phyloP scores from a whole-genome alignment of 1,140 invertebrate species.

The Rhagoletis zephyria region DNA sequence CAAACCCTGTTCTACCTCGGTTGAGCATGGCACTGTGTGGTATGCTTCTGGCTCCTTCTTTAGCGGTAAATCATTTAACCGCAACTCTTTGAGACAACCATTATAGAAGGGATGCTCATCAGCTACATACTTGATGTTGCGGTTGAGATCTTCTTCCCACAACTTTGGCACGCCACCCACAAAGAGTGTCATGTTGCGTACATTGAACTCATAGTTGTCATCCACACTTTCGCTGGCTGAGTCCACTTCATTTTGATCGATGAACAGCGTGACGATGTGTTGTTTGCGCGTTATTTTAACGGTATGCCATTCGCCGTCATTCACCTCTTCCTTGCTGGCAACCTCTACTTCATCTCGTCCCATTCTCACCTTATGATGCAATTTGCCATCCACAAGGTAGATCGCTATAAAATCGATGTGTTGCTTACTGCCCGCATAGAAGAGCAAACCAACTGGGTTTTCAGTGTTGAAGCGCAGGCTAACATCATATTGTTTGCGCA shows the following conservation, averaged over 20 bases:
- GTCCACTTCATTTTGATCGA: conserved; percentile 74
- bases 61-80: conserved; percentile 80
- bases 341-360: conserved; percentile 81
- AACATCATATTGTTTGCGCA: conserved; percentile 82
- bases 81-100: conserved; percentile 90
- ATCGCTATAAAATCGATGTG: conserved; percentile 86
- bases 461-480: conserved; percentile 87
- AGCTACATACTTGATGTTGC: conserved; percentile 57
- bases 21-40: conserved; percentile 85
- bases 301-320: conserved; percentile 91
- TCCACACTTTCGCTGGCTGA: conserved; percentile 75
- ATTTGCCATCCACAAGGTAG: conserved; percentile 85
- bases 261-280: conserved; percentile 78
- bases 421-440: conserved; percentile 83
- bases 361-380: conserved; percentile 83
- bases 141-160: conserved; percentile 63
- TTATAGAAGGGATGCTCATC: conserved; percentile 78
- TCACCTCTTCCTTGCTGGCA: conserved; percentile 77
- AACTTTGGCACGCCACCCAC: conserved; percentile 81
- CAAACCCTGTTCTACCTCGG: conserved; percentile 87
- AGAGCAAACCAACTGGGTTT: conserved; percentile 83
- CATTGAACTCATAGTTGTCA: conserved; percentile 69
- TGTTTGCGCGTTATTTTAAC: conserved; percentile 78
- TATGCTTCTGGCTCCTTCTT: conserved; percentile 75
- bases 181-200: conserved; percentile 77